Conservation (phyloP, 2,888 invertebrate species). For the Caradrina clavipalpis region DNA sequence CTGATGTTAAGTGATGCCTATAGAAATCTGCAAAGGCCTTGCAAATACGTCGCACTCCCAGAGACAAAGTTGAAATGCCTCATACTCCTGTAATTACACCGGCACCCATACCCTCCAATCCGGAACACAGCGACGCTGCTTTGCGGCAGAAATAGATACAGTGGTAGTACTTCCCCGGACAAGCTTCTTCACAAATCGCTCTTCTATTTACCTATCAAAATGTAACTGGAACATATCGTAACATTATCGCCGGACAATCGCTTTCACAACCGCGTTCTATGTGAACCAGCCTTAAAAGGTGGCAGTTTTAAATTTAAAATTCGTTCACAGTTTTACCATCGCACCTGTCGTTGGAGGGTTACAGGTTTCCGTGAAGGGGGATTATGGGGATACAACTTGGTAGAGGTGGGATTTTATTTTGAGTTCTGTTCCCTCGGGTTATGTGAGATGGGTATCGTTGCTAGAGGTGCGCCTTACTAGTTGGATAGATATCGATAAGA, state of each 20-base stretch:
- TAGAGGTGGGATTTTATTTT: constrained; percentile 41
- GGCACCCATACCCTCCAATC: too few species aligned
- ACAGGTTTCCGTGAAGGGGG: constrained; percentile 27
- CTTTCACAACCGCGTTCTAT: not conserved
- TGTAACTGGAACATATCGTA: too few species aligned
- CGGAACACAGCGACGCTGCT: too few species aligned
- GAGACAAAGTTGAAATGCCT: too few species aligned
- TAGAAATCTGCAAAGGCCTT: too few species aligned
- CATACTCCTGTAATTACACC: too few species aligned
- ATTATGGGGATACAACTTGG: constrained; percentile 33
- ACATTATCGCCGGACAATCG: not conserved
- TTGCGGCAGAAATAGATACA: too few species aligned
- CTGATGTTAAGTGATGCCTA: too few species aligned
- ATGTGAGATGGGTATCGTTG: constrained; percentile 2
- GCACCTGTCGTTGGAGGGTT: constrained; percentile 46
- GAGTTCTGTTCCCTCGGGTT: constrained; percentile 29
- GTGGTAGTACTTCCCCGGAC: too few species aligned
- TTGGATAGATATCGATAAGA: constrained; percentile 25
- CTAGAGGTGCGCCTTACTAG: constrained; percentile 5
- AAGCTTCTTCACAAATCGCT: too few species aligned
- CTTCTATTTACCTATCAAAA: too few species aligned
- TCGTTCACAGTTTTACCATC: constrained; percentile 32
- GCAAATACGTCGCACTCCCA: too few species aligned
- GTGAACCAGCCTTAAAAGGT: not conserved
- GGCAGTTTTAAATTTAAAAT: constrained; percentile 40